Evolutionary conservation across 2,888 invertebrate species (phyloP), one percentile per base, ranked within the genome.

Genomic region (Sthenelais limicola): DNA sequence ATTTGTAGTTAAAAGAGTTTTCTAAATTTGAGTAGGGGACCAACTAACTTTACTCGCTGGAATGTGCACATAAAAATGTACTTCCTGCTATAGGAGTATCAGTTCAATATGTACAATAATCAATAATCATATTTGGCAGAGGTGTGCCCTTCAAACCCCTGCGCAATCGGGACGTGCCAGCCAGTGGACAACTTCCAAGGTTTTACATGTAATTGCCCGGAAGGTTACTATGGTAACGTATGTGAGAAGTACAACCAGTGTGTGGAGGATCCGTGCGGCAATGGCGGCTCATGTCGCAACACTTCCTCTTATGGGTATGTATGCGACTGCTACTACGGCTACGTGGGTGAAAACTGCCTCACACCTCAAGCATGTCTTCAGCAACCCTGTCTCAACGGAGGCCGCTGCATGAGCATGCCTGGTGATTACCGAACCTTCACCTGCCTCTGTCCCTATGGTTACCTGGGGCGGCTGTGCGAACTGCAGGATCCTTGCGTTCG

Each of bases 171-270:
- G 15, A 38, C 62, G 3, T 62, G 62, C 24, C 62, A 38, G 38
- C 7, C n/a, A 15, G 28, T 9, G 38, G 26, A 15, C 62, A 12
- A 35, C 18, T 21, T 15, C 1, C 62, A 35, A n/a, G 35, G 38
- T 9, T 62, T 38, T 38, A 26, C 24, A 2, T 70, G 70, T 52
- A 35, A 32, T 28, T 70, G 70, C 38, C 52, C 38, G 7, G 38
- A 1, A 1, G 80, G 80, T 9, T 77, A 72, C 62, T 75, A 74
- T 54, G 80, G 77, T 38, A 32, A 43, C 26, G 91, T 91, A 83
- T 96, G 96, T 72, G 26, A 62, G 52, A 49, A 30, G 47, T 73
- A 54, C 58, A 73, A 77, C 58, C 76, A 71, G 26, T 78, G 78
- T 52, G 43, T 47, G 15, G 24, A 3, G 21, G 43, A 49, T 24